phyloP scores from a whole-genome alignment of 2,888 invertebrate species.

The Xestia sexstrigata region DNA sequence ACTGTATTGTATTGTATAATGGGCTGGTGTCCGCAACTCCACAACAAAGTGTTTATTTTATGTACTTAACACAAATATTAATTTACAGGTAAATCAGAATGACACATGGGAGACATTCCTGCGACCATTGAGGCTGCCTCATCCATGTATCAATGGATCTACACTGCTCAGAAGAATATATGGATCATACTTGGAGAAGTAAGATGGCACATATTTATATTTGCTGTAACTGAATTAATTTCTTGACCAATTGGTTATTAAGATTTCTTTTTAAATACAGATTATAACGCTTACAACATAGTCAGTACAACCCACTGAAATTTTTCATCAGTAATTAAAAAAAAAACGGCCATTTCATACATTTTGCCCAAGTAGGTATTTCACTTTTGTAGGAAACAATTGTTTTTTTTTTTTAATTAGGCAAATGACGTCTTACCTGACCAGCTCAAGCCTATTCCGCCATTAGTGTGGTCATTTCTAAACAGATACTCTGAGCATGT shows the following conservation, averaged over 20 bases:
- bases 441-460: background rate
- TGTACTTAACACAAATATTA: background rate
- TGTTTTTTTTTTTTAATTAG: background rate
- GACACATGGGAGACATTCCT: conserved; percentile 97
- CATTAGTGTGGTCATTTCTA: background rate
- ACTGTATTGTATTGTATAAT: too few species aligned
- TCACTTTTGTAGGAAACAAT: background rate
- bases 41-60: too few species aligned
- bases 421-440: background rate
- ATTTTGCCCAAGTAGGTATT: background rate
- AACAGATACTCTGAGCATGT: too few species aligned
- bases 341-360: too few species aligned
- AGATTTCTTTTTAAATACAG: background rate
- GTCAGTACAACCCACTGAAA: background rate
- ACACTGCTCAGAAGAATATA: conserved; percentile 85
- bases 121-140: conserved; percentile 94
- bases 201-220: conserved; percentile 54
- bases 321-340: too few species aligned
- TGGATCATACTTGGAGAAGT: conserved; percentile 86
- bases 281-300: too few species aligned
- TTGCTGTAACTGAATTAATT: background rate
- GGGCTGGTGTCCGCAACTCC: too few species aligned
- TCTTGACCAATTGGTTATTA: background rate
- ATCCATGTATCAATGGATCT: conserved; percentile 96
- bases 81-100: conserved; percentile 94